Base-by-base conservation (phyloP, 2,888 invertebrate species). In the Morinoia aosen region DNA sequence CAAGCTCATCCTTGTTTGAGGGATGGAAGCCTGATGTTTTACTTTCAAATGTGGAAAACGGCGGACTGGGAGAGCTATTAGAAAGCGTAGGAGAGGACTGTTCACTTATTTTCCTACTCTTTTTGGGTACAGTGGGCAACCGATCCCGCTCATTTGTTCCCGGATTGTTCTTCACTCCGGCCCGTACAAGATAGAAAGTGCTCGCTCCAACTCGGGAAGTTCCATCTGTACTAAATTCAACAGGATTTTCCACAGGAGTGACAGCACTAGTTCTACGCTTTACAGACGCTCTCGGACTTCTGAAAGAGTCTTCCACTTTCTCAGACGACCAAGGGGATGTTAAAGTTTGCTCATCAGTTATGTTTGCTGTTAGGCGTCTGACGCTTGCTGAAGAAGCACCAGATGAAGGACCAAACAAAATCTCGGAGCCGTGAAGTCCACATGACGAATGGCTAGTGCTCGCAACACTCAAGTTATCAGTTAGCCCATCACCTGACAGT, bases 121-220 rank as follows among this genome's bases (percentile, higher is more conserved):
- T 39, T 40, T 48, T 76, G 76, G 76, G 19, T 76, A 16, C 33
- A 76, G 76, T 25, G 25, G 33, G 76, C 76, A 76, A 76, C 19
- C 33, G 76, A 76, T 76, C 76, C 16, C 76, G 76, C 25, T 76
- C 33, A 33, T 33, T 25, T 90, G 5, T 90, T 19, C 90, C 40
- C 39, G 11, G 1, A 40, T 90, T 19, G 33, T 14, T 40, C 40
- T 90, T 90, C 90, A 90, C 16, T 90, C 40, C 90, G 12, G n/a
- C 90, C 40, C 90, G 90, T 33, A 48, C 90, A 90, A 90, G 90
- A 90, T 90, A 90, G 48, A 90, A 90, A 39, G 90, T 90, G 90
- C 90, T 90, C 14, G 39, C 90, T 40, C 90, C 90, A 11, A 90
- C 14, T 16, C 48, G 90, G 40, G 90, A 90, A 48, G 90, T 90